phyloP scores from a whole-genome alignment of 1,140 invertebrate genomes.

The Formica selysi region DNA sequence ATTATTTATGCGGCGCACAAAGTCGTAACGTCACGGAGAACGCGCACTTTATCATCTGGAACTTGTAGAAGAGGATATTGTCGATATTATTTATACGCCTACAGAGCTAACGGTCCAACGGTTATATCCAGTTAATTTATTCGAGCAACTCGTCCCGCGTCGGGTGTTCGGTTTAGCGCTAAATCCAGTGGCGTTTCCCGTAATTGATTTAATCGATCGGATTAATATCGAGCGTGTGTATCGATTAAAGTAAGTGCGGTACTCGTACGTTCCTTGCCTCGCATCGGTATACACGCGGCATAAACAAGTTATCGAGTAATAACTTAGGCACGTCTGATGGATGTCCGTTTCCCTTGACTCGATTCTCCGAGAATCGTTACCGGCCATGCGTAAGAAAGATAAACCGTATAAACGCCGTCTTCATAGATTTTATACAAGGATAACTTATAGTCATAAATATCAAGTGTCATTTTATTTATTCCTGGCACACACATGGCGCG shows the following conservation, averaged over 20 bases:
- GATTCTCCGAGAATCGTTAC: conserved; percentile 38
- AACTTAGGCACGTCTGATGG: conserved; percentile 52
- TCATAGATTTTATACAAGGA: conserved; percentile 21
- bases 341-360: conserved; percentile 54
- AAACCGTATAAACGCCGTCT: conserved; percentile 39
- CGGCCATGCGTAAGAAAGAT: conserved; percentile 10
- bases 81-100: conserved; percentile 60
- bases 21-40: conserved; percentile 34
- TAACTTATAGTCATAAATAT: conserved; percentile 34
- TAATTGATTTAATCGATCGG: conserved; percentile 72
- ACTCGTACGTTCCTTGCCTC: conserved; percentile 22
- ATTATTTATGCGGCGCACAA: conserved; percentile 53
- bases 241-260: conserved; percentile 68
- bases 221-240: conserved; percentile 67
- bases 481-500: neutral
- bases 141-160: conserved; percentile 64
- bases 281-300: neutral
- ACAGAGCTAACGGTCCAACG: conserved; percentile 59
- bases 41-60: conserved; percentile 38
- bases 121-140: conserved; percentile 67
- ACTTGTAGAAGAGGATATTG: conserved; percentile 46
- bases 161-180: conserved; percentile 51
- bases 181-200: conserved; percentile 66
- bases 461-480: conserved; percentile 11
- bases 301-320: conserved; percentile 61